These are phyloP conservation scores for Apeltes quadracus DNA, from an alignment of 2,113 vertebrate species.

Conservation along the genomic window DNA sequence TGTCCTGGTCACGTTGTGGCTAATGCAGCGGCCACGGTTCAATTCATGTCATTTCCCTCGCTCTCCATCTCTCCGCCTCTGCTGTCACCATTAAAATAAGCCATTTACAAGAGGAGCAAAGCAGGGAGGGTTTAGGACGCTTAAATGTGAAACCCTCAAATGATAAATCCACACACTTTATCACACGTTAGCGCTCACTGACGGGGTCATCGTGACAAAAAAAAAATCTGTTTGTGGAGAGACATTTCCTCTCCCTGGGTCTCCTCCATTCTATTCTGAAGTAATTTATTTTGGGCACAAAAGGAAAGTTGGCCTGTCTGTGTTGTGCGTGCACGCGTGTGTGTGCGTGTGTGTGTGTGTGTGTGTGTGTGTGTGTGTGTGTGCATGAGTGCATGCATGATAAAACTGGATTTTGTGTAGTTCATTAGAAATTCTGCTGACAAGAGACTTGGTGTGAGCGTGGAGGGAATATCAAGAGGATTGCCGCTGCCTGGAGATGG, in stretches of 20 bases:
- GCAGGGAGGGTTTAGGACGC: not conserved
- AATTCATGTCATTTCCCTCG: not conserved
- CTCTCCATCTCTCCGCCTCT: not conserved
- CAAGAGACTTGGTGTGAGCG: conserved; percentile 57
- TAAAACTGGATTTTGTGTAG: conserved; percentile 64
- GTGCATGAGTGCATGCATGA: conserved; percentile 48
- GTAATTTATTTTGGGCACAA: conserved; percentile 40
- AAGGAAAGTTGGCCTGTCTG: conserved; percentile 27
- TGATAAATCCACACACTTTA: conserved; percentile 15
- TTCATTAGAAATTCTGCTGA: conserved; percentile 77
- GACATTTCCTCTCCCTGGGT: conserved; percentile 35
- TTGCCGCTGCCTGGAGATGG: conserved; percentile 48
- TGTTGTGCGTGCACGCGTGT: conserved; percentile 2
- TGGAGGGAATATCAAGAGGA: conserved; percentile 69
- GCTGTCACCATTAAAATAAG: not conserved
- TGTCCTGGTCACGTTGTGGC: not conserved
- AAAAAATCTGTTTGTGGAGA: conserved; percentile 49
- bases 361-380: conserved; percentile 11
- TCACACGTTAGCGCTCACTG: conserved; percentile 21
- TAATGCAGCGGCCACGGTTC: not conserved
- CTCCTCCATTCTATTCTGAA: conserved; percentile 51
- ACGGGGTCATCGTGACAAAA: conserved; percentile 41
- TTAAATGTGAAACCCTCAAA: conserved; percentile 21
- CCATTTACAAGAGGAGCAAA: not conserved
- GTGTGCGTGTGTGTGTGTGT: conserved; percentile 21